phyloP scores from a whole-genome alignment of 2,113 vertebrate species.

The Ictalurus furcatus region DNA sequence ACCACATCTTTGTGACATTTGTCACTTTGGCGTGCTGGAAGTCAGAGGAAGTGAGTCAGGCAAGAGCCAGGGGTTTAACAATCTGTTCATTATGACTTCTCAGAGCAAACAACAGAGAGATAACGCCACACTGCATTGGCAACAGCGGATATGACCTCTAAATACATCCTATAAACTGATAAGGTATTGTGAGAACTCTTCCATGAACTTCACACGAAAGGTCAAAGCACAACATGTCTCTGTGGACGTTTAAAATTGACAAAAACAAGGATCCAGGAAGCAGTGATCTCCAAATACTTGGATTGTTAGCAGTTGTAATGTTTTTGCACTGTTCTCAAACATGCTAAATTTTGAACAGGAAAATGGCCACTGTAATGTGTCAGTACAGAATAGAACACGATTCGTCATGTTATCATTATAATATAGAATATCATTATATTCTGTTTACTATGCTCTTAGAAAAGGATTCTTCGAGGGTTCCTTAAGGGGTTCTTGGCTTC shows the following conservation, averaged over 20 bases:
- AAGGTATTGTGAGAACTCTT: conserved; percentile 18
- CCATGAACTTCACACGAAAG: not conserved
- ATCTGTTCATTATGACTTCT: conserved; percentile 42
- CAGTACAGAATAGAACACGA: not conserved
- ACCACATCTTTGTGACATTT: conserved; percentile 44
- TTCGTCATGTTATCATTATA: not conserved
- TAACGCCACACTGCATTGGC: conserved; percentile 28
- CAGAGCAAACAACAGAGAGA: conserved; percentile 44
- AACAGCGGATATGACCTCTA: conserved; percentile 37
- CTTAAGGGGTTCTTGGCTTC: not conserved
- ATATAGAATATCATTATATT: not conserved
- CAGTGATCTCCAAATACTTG: not conserved
- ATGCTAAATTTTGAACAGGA: not conserved
- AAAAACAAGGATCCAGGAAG: not conserved
- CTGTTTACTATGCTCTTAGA: not conserved
- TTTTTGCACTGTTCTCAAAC: not conserved
- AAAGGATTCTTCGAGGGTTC: not conserved
- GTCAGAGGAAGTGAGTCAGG: conserved; percentile 48
- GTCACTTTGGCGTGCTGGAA: conserved; percentile 35
- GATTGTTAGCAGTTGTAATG: not conserved
- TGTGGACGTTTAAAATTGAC: not conserved
- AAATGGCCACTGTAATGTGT: not conserved
- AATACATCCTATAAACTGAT: conserved; percentile 39
- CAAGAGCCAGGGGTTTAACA: conserved; percentile 28
- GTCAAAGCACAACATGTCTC: not conserved